phyloP scores from a whole-genome alignment of 2,888 invertebrate genomes.

The Orchestes rusci region DNA sequence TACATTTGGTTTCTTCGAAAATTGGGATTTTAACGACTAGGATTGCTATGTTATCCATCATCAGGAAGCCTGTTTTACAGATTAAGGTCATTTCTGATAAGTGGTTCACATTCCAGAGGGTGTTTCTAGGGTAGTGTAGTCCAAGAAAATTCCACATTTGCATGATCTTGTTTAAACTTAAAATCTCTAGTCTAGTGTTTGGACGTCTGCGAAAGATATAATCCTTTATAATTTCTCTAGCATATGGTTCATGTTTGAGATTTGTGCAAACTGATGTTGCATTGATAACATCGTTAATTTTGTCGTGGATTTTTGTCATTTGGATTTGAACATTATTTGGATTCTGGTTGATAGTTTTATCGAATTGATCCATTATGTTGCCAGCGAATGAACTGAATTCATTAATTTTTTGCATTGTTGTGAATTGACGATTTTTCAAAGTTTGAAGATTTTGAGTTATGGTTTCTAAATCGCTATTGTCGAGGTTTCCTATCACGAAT shows the following conservation, averaged over 20 bases:
- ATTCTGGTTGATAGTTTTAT: slow-evolving; percentile 2
- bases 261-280: slow-evolving; percentile 6
- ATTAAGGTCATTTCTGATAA: slow-evolving; percentile 3
- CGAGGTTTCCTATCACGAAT: slow-evolving; percentile 12
- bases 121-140: slow-evolving; percentile 6
- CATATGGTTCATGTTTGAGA: not conserved
- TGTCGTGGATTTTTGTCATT: not conserved
- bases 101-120: slow-evolving; percentile 2
- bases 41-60: slow-evolving; percentile 6
- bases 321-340: not conserved
- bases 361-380: slow-evolving; percentile 7
- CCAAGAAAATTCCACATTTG: slow-evolving; percentile 9
- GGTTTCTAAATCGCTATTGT: slow-evolving; percentile 9
- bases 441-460: slow-evolving; percentile 9
- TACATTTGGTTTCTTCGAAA: not conserved
- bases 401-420: slow-evolving; percentile 8
- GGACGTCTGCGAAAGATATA: slow-evolving; percentile 2
- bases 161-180: not conserved
- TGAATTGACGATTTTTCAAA: slow-evolving; percentile 8
- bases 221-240: slow-evolving; percentile 3
- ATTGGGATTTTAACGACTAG: slow-evolving; percentile 1
- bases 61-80: slow-evolving; percentile 7
- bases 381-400: slow-evolving; percentile 12
- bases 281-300: no score
- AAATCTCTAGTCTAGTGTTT: slow-evolving; percentile 9